Evolutionary conservation across 2,113 vertebrate species (phyloP).

Genomic region (Notechis scutatus): DNA sequence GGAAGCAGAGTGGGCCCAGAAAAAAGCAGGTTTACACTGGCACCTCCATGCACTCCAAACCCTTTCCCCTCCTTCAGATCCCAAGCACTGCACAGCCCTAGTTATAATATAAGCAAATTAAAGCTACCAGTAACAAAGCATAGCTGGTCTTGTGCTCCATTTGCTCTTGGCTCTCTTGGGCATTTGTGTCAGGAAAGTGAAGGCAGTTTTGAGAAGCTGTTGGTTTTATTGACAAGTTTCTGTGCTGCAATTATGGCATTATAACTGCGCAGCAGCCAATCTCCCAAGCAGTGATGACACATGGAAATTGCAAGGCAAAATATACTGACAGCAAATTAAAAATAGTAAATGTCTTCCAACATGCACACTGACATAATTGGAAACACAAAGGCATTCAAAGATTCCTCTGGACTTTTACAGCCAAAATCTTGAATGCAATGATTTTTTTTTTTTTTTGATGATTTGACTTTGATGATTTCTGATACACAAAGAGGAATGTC

Average conservation of each 20-base stretch:
- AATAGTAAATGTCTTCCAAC: conserved; percentile 20
- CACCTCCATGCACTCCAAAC: background rate
- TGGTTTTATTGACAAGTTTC: conserved; percentile 46
- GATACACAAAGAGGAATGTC: background rate
- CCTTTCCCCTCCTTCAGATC: background rate
- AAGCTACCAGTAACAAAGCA: background rate
- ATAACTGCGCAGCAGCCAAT: conserved; percentile 15
- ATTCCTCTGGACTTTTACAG: background rate
- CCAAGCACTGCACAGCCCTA: background rate
- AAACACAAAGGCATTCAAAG: background rate
- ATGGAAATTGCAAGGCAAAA: conserved; percentile 31
- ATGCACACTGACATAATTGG: background rate
- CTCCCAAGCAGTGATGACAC: conserved; percentile 35
- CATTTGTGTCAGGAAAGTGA: conserved; percentile 16
- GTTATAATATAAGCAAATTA: background rate
- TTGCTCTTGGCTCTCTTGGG: background rate
- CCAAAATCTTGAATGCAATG: background rate
- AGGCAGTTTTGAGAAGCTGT: conserved; percentile 37
- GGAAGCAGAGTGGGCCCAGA: background rate
- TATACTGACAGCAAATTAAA: conserved; percentile 28
- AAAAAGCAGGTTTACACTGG: background rate
- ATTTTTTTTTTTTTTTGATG: background rate
- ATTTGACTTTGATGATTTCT: background rate
- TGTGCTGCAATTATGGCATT: conserved; percentile 19
- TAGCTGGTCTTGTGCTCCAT: background rate